Evolutionary conservation across 2,888 invertebrate species (phyloP), one percentile per base, ranked within the genome.

Genomic region (Margaritifera margaritifera): DNA sequence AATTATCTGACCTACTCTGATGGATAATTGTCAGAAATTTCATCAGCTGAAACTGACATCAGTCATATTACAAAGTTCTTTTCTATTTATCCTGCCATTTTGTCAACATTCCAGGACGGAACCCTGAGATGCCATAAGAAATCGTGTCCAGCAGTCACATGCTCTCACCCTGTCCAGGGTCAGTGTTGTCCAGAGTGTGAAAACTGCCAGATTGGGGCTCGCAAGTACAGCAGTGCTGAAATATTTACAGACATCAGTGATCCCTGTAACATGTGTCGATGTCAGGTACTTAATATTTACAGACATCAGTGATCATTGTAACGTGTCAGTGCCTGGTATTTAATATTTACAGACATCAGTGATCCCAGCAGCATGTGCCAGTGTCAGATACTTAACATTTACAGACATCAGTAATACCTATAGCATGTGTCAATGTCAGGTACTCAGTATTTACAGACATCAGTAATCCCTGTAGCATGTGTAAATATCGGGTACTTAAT

Each of bases 111-210:
- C 6, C 73, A 84, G 84, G 67, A 55, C 69, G 85, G 84, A 18
- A 73, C 63, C 24, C 70, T 84, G 4, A 59, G 25, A 2, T 85
- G 85, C 72, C 54, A 67, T 31, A 59, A 56, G 15, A 62, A 58
- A 60, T 27, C 54, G 18, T 85, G 85, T 70, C 78, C 80, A 18
- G 50, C 71, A 1, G 72, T 79, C 18, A 69, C 64, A 15, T 85
- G 85, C 66, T 68, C 62, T 20, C 70, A 75, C 31, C 80, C 80
- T 22, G 74, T 75, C 2, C 69, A 61, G 55, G 80, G 80, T 15
- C 58, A 68, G 24, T 85, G 84, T 64, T 85, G 84, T 69, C 75
- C 77, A 4, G 79, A 79, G 54, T 84, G 84, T 75, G 20, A 57
- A 20, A 66, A 79, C 66, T 84, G 84, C 69, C 63, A 77, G 52